phyloP scores from a whole-genome alignment of 2,797 vertebrate genomes.

The Pachyuromys duprasi region DNA sequence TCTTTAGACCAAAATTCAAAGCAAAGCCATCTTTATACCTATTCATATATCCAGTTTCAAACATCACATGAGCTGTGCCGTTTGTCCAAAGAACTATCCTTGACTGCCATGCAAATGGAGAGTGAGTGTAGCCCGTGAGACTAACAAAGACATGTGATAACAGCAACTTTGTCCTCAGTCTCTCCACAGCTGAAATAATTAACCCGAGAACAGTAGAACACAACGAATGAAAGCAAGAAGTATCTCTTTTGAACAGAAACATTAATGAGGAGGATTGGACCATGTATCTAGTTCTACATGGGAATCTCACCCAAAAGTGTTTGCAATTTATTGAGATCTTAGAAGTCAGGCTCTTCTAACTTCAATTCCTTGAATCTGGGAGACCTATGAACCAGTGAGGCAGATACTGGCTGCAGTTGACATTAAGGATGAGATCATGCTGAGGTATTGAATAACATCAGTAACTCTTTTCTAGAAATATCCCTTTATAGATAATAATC shows the following conservation, averaged over 20 bases:
- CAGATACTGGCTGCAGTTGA: neutral
- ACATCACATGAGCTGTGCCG: neutral
- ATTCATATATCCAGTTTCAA: neutral
- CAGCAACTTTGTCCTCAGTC: constrained; percentile 1
- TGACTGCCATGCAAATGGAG: constrained; percentile 14
- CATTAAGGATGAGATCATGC: neutral
- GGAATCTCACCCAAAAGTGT: neutral
- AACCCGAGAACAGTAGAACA: constrained; percentile 10
- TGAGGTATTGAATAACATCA: neutral
- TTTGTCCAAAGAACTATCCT: neutral
- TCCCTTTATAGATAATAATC: neutral
- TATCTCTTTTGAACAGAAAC: neutral
- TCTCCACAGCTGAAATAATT: constrained; percentile 35
- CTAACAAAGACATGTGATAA: constrained; percentile 28
- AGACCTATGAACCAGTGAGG: neutral
- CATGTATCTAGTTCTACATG: neutral
- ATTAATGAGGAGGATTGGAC: constrained; percentile 19
- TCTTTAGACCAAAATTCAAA: neutral
- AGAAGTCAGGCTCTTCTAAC: neutral
- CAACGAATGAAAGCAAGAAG: neutral
- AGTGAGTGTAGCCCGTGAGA: neutral
- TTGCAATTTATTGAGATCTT: neutral
- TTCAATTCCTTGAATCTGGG: neutral
- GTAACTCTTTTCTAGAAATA: neutral
- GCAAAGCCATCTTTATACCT: neutral